Conservation (phyloP, 2,888 invertebrate species). For the Lycaena phlaeas region DNA sequence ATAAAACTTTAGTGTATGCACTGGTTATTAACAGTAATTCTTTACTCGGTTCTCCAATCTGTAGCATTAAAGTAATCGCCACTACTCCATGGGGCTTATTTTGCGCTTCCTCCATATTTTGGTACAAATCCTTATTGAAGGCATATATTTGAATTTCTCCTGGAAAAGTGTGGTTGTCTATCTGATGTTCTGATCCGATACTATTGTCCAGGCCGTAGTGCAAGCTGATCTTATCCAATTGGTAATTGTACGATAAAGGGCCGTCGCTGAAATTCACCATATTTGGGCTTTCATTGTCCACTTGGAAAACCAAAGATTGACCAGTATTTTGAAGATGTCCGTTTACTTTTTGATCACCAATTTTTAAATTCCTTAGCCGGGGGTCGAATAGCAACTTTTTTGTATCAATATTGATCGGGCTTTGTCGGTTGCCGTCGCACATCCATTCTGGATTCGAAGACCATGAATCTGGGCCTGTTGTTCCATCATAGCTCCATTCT, state of each 20-base stretch:
- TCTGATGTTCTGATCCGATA: conserved; percentile 1
- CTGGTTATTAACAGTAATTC: background rate
- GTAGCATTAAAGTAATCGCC: background rate
- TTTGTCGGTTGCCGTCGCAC: background rate
- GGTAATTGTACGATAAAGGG: conserved; percentile 2
- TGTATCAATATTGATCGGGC: conserved; percentile 1
- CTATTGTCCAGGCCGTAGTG: background rate
- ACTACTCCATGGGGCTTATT: background rate
- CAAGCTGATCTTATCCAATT: background rate
- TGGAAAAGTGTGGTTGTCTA: background rate
- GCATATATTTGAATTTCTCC: conserved; percentile 1
- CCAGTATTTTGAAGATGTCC: conserved; percentile 1
- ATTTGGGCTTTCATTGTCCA: background rate
- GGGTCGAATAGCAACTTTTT: background rate
- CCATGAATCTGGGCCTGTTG: background rate
- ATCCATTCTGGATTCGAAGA: background rate
- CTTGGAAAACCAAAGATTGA: background rate
- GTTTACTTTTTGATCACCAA: background rate
- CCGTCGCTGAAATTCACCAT: background rate
- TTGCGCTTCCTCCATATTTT: background rate
- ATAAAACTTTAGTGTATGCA: background rate
- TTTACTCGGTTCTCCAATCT: background rate
- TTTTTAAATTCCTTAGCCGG: background rate
- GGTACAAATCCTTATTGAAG: conserved; percentile 1
- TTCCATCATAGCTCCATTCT: conserved; percentile 1